Conservation (phyloP, 2,113 vertebrate species). For the Sturnus vulgaris region DNA sequence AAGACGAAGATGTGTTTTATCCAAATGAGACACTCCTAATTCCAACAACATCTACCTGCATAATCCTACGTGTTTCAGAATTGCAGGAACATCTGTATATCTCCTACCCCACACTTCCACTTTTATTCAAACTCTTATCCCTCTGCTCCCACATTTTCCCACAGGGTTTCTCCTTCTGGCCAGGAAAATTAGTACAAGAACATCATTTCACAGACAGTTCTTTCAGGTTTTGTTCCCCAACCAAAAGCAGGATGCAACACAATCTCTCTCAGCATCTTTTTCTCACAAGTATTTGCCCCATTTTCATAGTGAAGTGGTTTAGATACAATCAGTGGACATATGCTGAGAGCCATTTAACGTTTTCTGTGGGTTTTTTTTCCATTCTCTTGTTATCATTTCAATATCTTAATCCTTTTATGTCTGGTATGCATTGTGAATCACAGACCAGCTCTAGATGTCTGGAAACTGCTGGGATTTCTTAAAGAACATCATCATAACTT, state of each 20-base stretch:
- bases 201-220: neutral
- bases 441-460: slow-evolving; percentile 19
- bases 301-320: neutral
- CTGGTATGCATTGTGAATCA: slow-evolving; percentile 57
- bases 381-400: slow-evolving; percentile 38
- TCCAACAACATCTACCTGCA: neutral
- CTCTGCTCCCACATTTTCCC: neutral
- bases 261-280: neutral
- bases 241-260: neutral
- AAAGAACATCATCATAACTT: neutral
- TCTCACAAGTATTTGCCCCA: neutral
- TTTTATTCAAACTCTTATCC: neutral
- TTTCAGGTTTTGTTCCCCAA: neutral
- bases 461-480: neutral
- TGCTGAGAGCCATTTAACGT: neutral
- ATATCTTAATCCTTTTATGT: slow-evolving; percentile 45
- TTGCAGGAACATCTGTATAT: neutral
- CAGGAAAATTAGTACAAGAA: neutral
- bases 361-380: neutral
- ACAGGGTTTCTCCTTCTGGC: neutral
- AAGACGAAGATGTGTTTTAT: neutral
- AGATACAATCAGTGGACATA: neutral
- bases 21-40: neutral
- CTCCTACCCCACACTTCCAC: neutral
- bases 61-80: neutral